These are phyloP conservation scores for Camponotus fellah DNA, from an alignment of 2,888 invertebrate species.

Conservation along the genomic window DNA sequence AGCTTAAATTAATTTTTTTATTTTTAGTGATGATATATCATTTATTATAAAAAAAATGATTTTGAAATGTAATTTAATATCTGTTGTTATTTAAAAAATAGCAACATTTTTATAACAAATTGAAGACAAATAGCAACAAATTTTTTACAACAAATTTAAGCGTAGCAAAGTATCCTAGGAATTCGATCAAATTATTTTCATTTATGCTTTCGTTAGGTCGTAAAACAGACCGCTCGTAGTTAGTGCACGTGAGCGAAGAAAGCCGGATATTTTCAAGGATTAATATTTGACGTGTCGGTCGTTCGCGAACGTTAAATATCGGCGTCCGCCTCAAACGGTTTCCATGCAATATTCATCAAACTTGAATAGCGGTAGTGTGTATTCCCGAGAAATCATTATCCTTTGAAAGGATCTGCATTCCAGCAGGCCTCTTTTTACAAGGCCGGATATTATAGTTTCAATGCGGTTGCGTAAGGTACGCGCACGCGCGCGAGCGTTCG, in stretches of 20 bases:
- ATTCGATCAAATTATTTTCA: not conserved
- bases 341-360: conserved; percentile 62
- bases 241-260: conserved; percentile 7
- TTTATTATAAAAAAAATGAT: not conserved
- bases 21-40: not conserved
- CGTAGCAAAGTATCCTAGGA: not conserved
- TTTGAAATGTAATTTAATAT: not conserved
- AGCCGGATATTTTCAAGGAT: conserved; percentile 10
- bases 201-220: conserved; percentile 12
- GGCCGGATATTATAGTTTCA: conserved; percentile 65
- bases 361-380: conserved; percentile 62
- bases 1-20: not conserved
- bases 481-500: conserved; percentile 24
- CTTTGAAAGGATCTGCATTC: conserved; percentile 69
- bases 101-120: not conserved
- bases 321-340: conserved; percentile 57
- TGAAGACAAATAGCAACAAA: too few relatives aligned
- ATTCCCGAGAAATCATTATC: conserved; percentile 67
- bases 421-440: conserved; percentile 67
- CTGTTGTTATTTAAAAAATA: not conserved
- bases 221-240: not conserved
- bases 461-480: conserved; percentile 62
- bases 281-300: conserved; percentile 37
- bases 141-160: not conserved
- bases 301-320: conserved; percentile 27